Base-by-base conservation (phyloP, 2,113 vertebrate genomes). In the Pitta sordida region DNA sequence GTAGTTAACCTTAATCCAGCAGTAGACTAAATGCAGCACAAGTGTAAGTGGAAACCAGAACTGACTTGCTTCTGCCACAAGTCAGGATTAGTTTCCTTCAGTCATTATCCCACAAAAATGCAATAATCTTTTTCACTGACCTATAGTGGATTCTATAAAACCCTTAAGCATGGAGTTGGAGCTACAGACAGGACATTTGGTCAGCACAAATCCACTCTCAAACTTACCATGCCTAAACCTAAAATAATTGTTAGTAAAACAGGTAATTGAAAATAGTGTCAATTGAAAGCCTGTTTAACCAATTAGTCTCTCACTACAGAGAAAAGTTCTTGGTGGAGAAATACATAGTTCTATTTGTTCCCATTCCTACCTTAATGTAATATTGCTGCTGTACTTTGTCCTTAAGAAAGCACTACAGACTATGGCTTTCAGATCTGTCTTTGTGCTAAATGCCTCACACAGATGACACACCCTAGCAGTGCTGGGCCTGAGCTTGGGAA, bases 401-500 rank as follows among this genome's bases (percentile, higher is more conserved):
- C 93, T 93, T 56, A 56, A 88, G 88, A 90, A 56, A 60, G 56
- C 88, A 62, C 49, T 52, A 71, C 67, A 91, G 88, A 23, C 68
- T 44, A 32, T 52, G 65, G 68, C 82, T 71, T 84, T 13, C 85
- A 91, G 84, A 68, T 79, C 92, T 83, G 91, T 91, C 95, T 96
- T 83, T 92, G 86, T 13, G 3, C 90, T 67, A 41, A 90, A 64
- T 56, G 49, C 55, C 55, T 86, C 90, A 81, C 53, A 34, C 55
- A 63, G 86, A 93, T 87, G 96, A 96, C 96, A 96, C 95, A 39
- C 97, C 97, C 96, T 63, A 86, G 63, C 27, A 90, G 82, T 21
- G 55, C 60, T 91, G 90, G 88, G 83, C 56, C 94, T 53, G 91
- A 95, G 96, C 94, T 96, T 97, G 97, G 97, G 97, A 98, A 98